Conservation (phyloP, 2,797 vertebrate species). For the Malacoctenus gilli region DNA sequence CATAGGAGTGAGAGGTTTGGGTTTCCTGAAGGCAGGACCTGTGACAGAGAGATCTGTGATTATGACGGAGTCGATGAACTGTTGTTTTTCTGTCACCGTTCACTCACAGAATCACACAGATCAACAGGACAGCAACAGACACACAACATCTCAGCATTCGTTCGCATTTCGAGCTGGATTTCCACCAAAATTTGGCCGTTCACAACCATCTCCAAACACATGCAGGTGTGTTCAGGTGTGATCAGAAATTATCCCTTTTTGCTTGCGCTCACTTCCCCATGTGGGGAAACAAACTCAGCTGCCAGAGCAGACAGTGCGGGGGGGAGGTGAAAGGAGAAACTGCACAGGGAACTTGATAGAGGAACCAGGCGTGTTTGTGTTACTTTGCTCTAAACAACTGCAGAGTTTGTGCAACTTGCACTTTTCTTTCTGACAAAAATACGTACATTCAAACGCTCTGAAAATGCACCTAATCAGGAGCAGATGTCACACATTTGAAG, state of each 20-base stretch:
- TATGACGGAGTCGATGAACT: too few relatives aligned
- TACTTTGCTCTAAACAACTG: constrained; percentile 6
- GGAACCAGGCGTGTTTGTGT: constrained; percentile 54
- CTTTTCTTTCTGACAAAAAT: neutral
- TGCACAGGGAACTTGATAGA: constrained; percentile 71
- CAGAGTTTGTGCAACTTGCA: neutral
- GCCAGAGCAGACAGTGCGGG: constrained; percentile 9
- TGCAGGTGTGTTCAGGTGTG: too few relatives aligned
- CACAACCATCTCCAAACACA: too few relatives aligned
- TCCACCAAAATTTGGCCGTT: too few relatives aligned
- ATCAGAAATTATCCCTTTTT: constrained; percentile 53
- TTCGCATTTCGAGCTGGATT: too few relatives aligned
- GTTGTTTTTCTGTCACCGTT: too few relatives aligned
- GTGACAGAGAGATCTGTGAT: constrained; percentile 18
- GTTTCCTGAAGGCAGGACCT: constrained; percentile 70
- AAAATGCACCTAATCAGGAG: neutral
- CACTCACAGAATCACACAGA: too few relatives aligned
- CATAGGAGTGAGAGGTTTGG: constrained; percentile 32
- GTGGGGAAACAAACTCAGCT: constrained; percentile 52
- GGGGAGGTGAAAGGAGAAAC: constrained; percentile 53
- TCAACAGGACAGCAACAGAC: too few relatives aligned
- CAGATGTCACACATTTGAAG: neutral
- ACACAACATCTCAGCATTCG: too few relatives aligned
- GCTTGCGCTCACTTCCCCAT: constrained; percentile 67
- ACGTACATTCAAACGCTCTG: neutral